Conservation (phyloP, 92 coral and sea anemone species). For the Phenganax stokvisi region DNA sequence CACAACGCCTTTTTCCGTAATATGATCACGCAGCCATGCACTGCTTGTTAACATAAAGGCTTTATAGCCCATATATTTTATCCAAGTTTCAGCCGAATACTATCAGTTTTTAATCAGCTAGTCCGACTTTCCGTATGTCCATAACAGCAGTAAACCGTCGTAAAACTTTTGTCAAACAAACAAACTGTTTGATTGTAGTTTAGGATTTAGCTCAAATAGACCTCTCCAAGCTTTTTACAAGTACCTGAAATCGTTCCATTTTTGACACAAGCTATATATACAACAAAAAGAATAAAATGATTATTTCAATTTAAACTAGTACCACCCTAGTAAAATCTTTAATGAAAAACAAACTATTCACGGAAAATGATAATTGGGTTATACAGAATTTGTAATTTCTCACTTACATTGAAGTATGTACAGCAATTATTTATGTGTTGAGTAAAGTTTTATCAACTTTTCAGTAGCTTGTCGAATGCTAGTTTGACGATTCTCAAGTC, state of each 20-base stretch:
- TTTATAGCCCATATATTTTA: too few species aligned
- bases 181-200: not conserved
- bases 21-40: too few species aligned
- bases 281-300: not conserved
- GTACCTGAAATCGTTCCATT: slow-evolving; percentile 5
- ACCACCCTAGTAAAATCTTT: not conserved
- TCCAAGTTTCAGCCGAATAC: too few species aligned
- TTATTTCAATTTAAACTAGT: not conserved
- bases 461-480: too few species aligned
- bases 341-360: too few species aligned
- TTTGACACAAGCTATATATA: not conserved
- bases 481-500: too few species aligned
- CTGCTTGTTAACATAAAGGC: too few species aligned
- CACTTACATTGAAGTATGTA: not conserved
- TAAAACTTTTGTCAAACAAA: not conserved
- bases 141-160: not conserved
- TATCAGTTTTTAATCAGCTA: too few species aligned
- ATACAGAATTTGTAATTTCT: too few species aligned
- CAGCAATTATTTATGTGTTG: not conserved
- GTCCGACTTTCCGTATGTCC: too few species aligned
- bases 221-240: not conserved
- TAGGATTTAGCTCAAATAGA: not conserved
- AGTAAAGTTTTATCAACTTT: not conserved
- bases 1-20: too few species aligned
- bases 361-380: too few species aligned